phyloP scores from a whole-genome alignment of 2,797 vertebrate genomes.

The Melanotaenia parkinsoni region DNA sequence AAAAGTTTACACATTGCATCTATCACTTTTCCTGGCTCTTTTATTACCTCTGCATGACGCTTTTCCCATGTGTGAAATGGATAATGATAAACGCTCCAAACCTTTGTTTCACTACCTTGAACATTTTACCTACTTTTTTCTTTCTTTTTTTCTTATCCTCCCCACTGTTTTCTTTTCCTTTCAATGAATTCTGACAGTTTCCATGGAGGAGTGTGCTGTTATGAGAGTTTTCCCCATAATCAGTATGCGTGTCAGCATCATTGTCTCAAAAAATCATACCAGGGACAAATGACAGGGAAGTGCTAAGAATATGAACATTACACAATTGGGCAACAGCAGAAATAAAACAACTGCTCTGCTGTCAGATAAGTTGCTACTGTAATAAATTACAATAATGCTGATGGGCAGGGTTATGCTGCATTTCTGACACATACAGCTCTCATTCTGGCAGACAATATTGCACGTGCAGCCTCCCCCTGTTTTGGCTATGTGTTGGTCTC shows the following conservation, averaged over 20 bases:
- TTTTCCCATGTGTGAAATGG: constrained; percentile 64
- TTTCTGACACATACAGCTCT: constrained; percentile 48
- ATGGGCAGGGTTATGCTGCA: constrained; percentile 55
- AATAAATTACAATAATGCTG: constrained; percentile 62
- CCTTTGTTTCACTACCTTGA: constrained; percentile 44
- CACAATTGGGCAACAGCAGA: constrained; percentile 57
- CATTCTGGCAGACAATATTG: constrained; percentile 30
- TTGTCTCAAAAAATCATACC: constrained; percentile 64
- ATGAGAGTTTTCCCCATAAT: constrained; percentile 56
- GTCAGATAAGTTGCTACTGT: constrained; percentile 50
- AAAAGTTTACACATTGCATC: constrained; percentile 75
- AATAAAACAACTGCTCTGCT: constrained; percentile 64
- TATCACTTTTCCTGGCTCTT: constrained; percentile 66
- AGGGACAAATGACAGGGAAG: constrained; percentile 66
- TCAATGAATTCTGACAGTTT: constrained; percentile 71
- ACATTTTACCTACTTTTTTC: constrained; percentile 41
- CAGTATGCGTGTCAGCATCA: constrained; percentile 50
- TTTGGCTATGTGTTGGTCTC: constrained; percentile 17
- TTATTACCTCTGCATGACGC: constrained; percentile 62
- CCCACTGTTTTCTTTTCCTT: constrained; percentile 62
- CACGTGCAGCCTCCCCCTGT: not conserved
- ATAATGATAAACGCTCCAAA: constrained; percentile 67
- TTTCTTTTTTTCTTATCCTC: constrained; percentile 24
- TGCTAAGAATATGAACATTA: constrained; percentile 60
- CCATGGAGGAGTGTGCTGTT: constrained; percentile 50